Base-by-base conservation (phyloP, 64 coral and sea anemone species). In the Pachyseris speciosa region DNA sequence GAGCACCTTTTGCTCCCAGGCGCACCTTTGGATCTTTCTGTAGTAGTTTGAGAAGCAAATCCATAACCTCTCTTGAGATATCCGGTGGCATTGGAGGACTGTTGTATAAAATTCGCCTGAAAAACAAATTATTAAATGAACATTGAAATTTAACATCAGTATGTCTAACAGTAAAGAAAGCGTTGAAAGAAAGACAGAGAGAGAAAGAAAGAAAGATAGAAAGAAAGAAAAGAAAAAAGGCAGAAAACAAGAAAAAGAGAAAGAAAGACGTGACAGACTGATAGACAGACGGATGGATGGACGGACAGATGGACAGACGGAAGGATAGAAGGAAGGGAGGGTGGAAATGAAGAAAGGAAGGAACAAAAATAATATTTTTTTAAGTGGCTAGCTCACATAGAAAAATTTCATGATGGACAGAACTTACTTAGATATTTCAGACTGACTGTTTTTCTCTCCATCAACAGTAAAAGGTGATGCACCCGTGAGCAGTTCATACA, bases 391-490 rank as follows among this genome's bases (percentile, higher is more conserved):
- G n/a, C n/a, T n/a, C n/a, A n/a, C n/a, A n/a, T n/a, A n/a, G n/a
- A n/a, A n/a, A n/a, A n/a, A 45, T 29, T 26, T 20, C 13, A 20
- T 9, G 52, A 20, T 20, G 52, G 52, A 15, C 5, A n/a, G n/a
- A 45, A 86, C 87, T 90, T 87, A 99, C 97, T 95, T 99, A n/a
- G 97, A 99, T 89, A 99, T 99, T 42, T 99, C 93, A 37, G 97
- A 99, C 25, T 99, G 97, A 31, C 86, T 99, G 57, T 99, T 99
- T 58, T 95, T 99, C 87, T 99, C 97, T 11, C 97, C 97, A 84
- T 99, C 97, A 24, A 99, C 93, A 84, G 97, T 99, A 39, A 99
- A 99, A 7, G 97, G 97, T 72, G 97, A 99, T 31, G 97, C 97
- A 40, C 97, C 97, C 9, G 97, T 99, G 11, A 99, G 69, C 2